Evolutionary conservation across 2,888 invertebrate genomes (phyloP), one percentile per base, ranked within the genome.

Genomic region (Trachelus stipa): DNA sequence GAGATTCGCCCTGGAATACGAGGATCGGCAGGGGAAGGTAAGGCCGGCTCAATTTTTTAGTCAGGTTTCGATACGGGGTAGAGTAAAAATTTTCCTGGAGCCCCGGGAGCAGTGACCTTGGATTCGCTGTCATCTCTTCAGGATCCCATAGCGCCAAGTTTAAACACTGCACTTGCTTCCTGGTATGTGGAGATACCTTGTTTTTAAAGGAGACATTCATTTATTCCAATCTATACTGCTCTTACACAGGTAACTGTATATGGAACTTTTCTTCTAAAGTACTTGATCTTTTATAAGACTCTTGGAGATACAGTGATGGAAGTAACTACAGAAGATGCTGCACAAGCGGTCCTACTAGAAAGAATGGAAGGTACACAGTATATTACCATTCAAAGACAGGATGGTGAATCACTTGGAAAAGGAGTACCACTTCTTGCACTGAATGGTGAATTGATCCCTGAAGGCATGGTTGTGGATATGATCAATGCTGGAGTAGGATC

Each of bases 401-500:
- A 91, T 35, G 90, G 88, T 4, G 91, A 91, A 80, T 80, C 87
- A 4, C 80, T 91, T n/a, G 85, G 87, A 69, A 91, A 91, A 81
- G 88, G 88, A 15, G 90, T 90, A 6, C 89, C 91, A 1, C 82
- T 91, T 11, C 85, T 91, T 68, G 87, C 91, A 11, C 79, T 91
- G n/a, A 91, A 88, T 9, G 90, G 90, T 4, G 91, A 91, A 81
- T 76, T 91, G 34, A 88, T 91, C 40, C 88, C 91, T 0, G 91
- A 91, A 37, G 90, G 91, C 75, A 91, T 91, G 91, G 91, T 91
- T 1, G 91, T 91, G 0, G 91, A 91, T 78, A 91, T 91, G 91
- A 91, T 91, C 40, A 91, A 89, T 76, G 89, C 90, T 12, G 89
- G 90, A 0, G 91, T 91, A 34, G 88, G 86, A 2, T 81, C 87